These are phyloP conservation scores for Alaudala cheleensis DNA, from an alignment of 2,113 vertebrate species.

Conservation along the genomic window DNA sequence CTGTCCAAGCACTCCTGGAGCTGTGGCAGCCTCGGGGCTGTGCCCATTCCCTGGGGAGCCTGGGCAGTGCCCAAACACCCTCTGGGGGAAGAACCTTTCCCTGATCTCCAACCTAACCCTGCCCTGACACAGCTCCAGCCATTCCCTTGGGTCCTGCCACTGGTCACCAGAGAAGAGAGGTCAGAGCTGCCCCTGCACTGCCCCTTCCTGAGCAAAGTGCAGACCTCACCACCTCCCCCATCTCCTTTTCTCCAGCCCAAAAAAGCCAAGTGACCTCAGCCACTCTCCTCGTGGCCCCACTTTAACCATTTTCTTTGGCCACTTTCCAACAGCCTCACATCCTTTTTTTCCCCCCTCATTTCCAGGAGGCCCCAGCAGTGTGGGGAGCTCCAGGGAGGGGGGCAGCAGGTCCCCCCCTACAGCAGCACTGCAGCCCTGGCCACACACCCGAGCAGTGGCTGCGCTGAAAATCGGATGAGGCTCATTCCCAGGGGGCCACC, in stretches of 20 bases:
- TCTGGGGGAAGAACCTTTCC: not conserved
- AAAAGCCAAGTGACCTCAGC: not conserved
- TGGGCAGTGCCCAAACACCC: not conserved
- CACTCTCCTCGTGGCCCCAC: not conserved
- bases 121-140: not conserved
- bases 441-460: not conserved
- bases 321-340: not conserved
- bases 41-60: not conserved
- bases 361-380: not conserved
- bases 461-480: not conserved
- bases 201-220: not conserved
- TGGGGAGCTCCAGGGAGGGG: rapidly evolving
- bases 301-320: not conserved
- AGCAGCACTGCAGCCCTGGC: not conserved
- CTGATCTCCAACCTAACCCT: not conserved
- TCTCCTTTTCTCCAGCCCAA: not conserved
- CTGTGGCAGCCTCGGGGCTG: not conserved
- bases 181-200: not conserved
- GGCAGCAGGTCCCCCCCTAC: rapidly evolving
- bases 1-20: rapidly evolving
- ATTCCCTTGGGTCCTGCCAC: not conserved
- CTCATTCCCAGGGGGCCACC: slow-evolving; percentile 25
- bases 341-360: not conserved
- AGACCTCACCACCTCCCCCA: not conserved
- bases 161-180: not conserved